These are phyloP conservation scores for Hyaena hyaena DNA, from an alignment of 2,113 vertebrate genomes.

Conservation along the genomic window DNA sequence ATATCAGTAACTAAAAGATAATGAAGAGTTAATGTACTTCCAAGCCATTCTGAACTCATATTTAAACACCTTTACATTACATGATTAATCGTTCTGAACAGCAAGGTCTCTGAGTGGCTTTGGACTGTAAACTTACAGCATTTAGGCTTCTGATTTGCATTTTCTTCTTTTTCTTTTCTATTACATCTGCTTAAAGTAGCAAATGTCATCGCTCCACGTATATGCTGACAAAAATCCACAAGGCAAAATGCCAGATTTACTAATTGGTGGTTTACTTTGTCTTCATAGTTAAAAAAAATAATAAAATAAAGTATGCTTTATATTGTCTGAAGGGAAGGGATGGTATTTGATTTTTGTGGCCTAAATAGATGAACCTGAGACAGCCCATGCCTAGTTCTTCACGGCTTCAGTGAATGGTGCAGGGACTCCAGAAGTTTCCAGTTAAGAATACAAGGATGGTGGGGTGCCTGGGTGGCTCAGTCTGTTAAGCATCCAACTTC, in stretches of 20 bases:
- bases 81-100: neutral
- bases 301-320: too few relatives aligned
- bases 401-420: neutral
- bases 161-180: neutral
- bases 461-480: too few relatives aligned
- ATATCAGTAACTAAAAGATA: neutral
- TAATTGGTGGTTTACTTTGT: slow-evolving; percentile 21
- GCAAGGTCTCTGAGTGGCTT: neutral
- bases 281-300: neutral
- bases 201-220: neutral
- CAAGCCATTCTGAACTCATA: neutral
- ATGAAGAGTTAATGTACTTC: neutral
- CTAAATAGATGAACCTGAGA: neutral
- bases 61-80: neutral
- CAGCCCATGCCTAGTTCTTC: neutral
- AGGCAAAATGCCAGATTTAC: neutral
- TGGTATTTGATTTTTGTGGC: neutral
- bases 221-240: neutral
- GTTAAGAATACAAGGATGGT: neutral
- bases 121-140: neutral
- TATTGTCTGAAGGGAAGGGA: neutral
- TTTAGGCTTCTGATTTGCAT: neutral
- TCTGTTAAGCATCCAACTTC: too few relatives aligned
- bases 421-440: neutral
- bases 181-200: neutral